Evolutionary conservation across 1,140 invertebrate genomes (phyloP).

Genomic region (Ectropis grisescens): DNA sequence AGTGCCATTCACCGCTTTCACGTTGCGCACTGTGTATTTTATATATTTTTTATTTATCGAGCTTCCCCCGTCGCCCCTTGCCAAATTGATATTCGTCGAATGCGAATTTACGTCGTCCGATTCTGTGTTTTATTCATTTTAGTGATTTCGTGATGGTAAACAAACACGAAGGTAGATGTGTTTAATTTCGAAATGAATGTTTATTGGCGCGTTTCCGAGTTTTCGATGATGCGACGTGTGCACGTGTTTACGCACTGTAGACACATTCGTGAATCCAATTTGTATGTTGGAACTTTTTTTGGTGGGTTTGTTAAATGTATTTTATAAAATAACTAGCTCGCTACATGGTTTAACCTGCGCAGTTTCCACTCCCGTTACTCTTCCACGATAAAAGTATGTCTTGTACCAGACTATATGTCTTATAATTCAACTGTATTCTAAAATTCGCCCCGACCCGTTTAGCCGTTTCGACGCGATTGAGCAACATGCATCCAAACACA

Average conservation of each 20-base stretch:
- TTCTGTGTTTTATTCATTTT: constrained; percentile 67
- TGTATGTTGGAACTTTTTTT: constrained; percentile 2
- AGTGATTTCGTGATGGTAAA: constrained; percentile 62
- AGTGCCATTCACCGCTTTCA: constrained; percentile 68
- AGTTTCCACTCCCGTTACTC: too few species aligned
- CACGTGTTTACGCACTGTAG: constrained; percentile 4
- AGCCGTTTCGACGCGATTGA: too few species aligned
- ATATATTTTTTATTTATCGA: constrained; percentile 66
- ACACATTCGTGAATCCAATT: too few species aligned
- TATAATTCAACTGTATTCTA: too few species aligned
- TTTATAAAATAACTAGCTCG: too few species aligned
- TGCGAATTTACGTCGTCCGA: constrained; percentile 58
- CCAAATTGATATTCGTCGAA: constrained; percentile 66
- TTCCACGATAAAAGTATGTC: too few species aligned
- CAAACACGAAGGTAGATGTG: constrained; percentile 64
- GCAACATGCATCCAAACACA: too few species aligned
- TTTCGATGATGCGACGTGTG: constrained; percentile 33
- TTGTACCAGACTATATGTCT: too few species aligned
- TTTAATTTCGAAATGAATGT: constrained; percentile 68
- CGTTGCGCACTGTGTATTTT: constrained; percentile 61
- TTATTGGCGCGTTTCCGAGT: constrained; percentile 59
- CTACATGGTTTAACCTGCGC: too few species aligned
- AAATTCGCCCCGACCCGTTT: too few species aligned
- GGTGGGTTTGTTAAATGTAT: too few species aligned
- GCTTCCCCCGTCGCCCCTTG: constrained; percentile 27